phyloP scores from a whole-genome alignment of 2,797 vertebrate species.

The Cossypha heuglini region DNA sequence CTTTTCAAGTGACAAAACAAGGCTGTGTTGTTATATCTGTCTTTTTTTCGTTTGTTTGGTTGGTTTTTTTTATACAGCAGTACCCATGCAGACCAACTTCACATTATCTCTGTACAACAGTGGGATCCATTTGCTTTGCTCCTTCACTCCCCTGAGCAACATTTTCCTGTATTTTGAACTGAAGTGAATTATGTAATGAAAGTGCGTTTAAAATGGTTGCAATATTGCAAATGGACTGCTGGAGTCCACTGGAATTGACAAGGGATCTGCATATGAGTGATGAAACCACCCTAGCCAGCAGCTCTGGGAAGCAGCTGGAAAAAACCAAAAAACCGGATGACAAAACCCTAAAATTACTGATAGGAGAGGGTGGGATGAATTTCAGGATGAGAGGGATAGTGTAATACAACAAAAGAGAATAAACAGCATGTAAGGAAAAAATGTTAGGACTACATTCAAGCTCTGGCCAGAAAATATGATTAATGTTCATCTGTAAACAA shows the following conservation, averaged over 20 bases:
- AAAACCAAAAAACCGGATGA: not conserved
- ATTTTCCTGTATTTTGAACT: constrained; percentile 27
- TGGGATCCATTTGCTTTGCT: constrained; percentile 30
- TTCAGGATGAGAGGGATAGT: not conserved
- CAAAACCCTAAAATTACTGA: not conserved
- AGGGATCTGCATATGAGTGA: constrained; percentile 7
- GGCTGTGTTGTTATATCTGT: constrained; percentile 26
- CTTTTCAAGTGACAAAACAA: constrained; percentile 9
- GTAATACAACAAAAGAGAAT: not conserved
- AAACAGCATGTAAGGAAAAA: not conserved
- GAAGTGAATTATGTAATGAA: constrained; percentile 44
- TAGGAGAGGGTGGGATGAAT: not conserved
- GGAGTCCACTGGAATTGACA: constrained; percentile 38
- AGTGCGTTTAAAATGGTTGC: constrained; percentile 4
- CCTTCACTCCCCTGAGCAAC: constrained; percentile 4
- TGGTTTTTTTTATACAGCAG: not conserved
- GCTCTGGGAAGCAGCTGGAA: not conserved
- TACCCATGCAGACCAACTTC: constrained; percentile 39
- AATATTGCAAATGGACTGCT: constrained; percentile 21
- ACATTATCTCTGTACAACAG: constrained; percentile 55
- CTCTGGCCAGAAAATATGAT: not conserved
- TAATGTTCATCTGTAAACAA: not conserved
- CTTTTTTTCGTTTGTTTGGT: not conserved
- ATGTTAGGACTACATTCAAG: not conserved
- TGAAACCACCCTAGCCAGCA: not conserved